phyloP scores from a whole-genome alignment of 2,888 invertebrate genomes.

The Aromia moschata region DNA sequence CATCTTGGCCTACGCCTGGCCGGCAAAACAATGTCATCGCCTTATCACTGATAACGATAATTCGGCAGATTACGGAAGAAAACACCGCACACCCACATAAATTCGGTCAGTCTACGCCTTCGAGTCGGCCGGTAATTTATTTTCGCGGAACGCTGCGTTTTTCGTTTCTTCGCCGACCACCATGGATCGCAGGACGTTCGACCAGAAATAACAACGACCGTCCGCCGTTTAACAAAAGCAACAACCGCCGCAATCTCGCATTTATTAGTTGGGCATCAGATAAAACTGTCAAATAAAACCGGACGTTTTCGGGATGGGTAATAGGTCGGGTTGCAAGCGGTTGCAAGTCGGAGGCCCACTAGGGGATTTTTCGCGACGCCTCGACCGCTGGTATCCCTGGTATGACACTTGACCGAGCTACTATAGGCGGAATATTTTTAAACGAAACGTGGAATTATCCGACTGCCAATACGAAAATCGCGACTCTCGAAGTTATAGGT shows the following conservation, averaged over 20 bases:
- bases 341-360: slow-evolving; percentile 16
- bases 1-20: slow-evolving; percentile 28
- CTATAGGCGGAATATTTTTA: background rate
- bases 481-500: no score
- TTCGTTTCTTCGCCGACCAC: slow-evolving; percentile 3
- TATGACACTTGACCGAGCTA: background rate
- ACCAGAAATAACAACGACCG: slow-evolving; percentile 7
- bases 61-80: slow-evolving; percentile 44
- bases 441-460: background rate
- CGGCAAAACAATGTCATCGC: slow-evolving; percentile 41
- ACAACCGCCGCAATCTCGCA: no score
- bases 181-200: slow-evolving; percentile 6
- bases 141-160: slow-evolving; percentile 13
- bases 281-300: slow-evolving; percentile 37
- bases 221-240: slow-evolving; percentile 23
- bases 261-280: slow-evolving; percentile 27
- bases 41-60: slow-evolving; percentile 51
- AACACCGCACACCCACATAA: slow-evolving; percentile 55
- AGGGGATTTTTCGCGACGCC: background rate
- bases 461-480: no score
- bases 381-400: background rate
- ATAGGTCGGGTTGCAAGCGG: slow-evolving; percentile 27
- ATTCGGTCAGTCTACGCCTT: slow-evolving; percentile 45
- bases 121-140: slow-evolving; percentile 34
- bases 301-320: slow-evolving; percentile 33